Percentiles rank a stretch among this genome's conserved stretches.
These are phyloP conservation scores for Pitangus sulphuratus DNA, from an alignment of 2,797 vertebrate species.

Conservation along the genomic window DNA sequence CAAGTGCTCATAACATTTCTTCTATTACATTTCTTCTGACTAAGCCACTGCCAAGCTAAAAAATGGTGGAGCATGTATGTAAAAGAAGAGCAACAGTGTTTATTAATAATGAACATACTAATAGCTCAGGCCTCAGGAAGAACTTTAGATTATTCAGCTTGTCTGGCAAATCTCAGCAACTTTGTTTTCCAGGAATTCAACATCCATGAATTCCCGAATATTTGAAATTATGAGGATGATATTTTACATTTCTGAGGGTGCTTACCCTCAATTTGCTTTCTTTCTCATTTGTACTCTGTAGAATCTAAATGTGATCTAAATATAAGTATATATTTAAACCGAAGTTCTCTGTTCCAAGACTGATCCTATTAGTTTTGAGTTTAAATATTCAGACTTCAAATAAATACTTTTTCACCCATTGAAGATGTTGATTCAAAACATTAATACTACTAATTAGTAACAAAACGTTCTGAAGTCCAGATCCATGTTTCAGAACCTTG, in stretches of 20 bases:
- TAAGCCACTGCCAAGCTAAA: constrained; percentile 50
- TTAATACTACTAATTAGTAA: constrained; percentile 6
- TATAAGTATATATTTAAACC: constrained; percentile 36
- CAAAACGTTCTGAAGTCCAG: not conserved
- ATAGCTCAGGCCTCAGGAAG: constrained; percentile 66
- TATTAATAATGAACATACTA: constrained; percentile 63
- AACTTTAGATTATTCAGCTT: constrained; percentile 67
- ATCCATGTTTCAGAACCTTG: constrained; percentile 73
- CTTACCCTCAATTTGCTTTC: not conserved
- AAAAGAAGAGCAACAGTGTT: constrained; percentile 65
- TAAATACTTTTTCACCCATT: constrained; percentile 4
- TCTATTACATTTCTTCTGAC: constrained; percentile 45
- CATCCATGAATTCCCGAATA: not conserved
- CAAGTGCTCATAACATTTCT: constrained; percentile 41
- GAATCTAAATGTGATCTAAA: constrained; percentile 42
- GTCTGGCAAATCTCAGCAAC: constrained; percentile 48
- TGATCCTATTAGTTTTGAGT: not conserved
- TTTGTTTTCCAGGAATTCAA: not conserved
- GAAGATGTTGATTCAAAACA: constrained; percentile 37
- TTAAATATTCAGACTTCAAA: constrained; percentile 39
- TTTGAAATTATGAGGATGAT: not conserved
- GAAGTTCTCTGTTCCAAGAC: constrained; percentile 39
- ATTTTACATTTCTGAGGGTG: constrained; percentile 45
- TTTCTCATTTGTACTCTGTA: not conserved
- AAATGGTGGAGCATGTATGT: constrained; percentile 24